Evolutionary conservation across 2,888 invertebrate species (phyloP).

Genomic region (Cephus pulcher): DNA sequence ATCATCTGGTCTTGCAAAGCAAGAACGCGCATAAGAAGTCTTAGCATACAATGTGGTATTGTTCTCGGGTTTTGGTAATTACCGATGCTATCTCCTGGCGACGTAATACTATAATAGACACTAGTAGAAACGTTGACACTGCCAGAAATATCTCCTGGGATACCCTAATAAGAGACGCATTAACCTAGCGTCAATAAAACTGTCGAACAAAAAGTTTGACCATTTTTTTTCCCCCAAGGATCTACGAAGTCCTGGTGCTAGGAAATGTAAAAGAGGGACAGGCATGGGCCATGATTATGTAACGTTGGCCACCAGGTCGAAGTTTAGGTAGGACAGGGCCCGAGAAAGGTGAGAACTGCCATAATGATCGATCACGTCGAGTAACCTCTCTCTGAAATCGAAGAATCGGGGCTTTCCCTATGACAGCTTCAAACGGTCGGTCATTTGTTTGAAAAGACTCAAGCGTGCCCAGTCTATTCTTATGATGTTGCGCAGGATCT

Average conservation of each 20-base stretch:
- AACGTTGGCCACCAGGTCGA: neutral
- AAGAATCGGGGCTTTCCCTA: slow-evolving; percentile 15
- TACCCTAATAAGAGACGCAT: neutral
- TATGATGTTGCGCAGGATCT: neutral
- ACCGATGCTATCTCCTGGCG: neutral
- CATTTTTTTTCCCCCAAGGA: neutral
- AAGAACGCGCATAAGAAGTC: neutral
- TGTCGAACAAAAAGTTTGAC: neutral
- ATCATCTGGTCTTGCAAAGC: neutral
- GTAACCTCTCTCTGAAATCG: slow-evolving; percentile 21
- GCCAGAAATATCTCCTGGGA: neutral
- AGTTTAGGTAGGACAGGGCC: slow-evolving; percentile 11
- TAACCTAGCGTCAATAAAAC: neutral
- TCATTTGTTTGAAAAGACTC: neutral
- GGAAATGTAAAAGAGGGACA: slow-evolving; percentile 31
- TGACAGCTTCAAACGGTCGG: neutral
- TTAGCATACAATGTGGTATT: neutral
- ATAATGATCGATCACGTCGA: slow-evolving; percentile 56
- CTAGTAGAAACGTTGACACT: neutral
- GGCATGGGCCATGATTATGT: slow-evolving; percentile 45
- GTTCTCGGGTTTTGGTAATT: neutral
- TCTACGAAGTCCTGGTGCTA: neutral
- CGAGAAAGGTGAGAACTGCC: slow-evolving; percentile 40
- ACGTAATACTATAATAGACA: neutral
- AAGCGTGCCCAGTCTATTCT: neutral